A percentile compares a stretch with the other conserved stretches of the same genome.
phyloP scores from a whole-genome alignment of 2,113 vertebrate species.

The Brachypteracias leptosomus region DNA sequence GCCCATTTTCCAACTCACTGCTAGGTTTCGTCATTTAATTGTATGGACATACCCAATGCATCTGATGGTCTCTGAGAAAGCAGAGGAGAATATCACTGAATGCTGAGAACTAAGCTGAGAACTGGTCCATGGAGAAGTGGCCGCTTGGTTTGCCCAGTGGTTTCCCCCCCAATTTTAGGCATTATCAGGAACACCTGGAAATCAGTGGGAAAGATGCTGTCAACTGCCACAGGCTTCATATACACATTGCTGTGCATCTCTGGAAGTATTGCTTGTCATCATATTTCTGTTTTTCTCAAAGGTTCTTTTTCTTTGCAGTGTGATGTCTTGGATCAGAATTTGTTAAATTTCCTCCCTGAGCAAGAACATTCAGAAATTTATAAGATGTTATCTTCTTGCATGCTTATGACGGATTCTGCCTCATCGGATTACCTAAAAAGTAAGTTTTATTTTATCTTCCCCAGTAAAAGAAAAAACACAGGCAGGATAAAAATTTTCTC shows the following conservation, averaged over 20 bases:
- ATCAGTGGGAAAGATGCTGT: not conserved
- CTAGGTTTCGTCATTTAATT: not conserved
- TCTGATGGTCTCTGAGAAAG: not conserved
- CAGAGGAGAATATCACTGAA: not conserved
- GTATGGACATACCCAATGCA: accelerated
- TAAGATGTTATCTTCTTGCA: conserved; percentile 82
- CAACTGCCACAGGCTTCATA: not conserved
- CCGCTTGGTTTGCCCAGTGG: not conserved
- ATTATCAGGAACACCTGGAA: not conserved
- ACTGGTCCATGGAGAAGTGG: accelerated
- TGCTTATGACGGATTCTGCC: conserved; percentile 75
- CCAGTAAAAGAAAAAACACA: not conserved
- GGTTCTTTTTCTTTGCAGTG: conserved; percentile 74
- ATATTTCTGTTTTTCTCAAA: conserved; percentile 20
- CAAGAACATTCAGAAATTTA: conserved; percentile 85
- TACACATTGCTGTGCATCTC: accelerated
- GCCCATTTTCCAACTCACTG: not conserved
- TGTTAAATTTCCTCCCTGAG: conserved; percentile 85
- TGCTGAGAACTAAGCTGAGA: not conserved
- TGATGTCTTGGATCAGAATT: conserved; percentile 84
- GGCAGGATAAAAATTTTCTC: not conserved
- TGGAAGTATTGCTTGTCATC: not conserved
- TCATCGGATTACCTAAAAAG: conserved; percentile 79
- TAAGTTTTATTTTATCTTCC: conserved; percentile 65
- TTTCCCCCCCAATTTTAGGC: not conserved